A percentile compares a stretch with the other conserved stretches of the same genome.
Evolutionary conservation across 2,888 invertebrate species (phyloP).

Genomic region (Sinohyriopsis cumingii): DNA sequence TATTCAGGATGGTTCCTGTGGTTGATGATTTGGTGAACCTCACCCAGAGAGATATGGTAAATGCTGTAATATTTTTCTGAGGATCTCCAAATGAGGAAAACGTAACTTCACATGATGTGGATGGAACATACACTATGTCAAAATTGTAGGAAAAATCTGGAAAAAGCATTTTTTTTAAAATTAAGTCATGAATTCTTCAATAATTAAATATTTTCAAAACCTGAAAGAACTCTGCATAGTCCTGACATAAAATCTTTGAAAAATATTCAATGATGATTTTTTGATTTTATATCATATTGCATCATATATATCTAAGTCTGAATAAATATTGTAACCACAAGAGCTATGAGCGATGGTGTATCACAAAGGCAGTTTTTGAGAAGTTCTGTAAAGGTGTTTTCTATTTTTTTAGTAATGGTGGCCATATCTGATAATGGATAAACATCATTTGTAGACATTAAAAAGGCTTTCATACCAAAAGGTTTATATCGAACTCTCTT

Average conservation of each 20-base stretch:
- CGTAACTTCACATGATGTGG: background rate
- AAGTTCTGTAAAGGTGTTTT: no score
- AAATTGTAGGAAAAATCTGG: background rate
- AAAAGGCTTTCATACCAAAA: no score
- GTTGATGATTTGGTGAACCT: constrained; percentile 13
- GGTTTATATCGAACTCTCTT: no score
- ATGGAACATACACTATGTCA: background rate
- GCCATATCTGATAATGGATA: no score
- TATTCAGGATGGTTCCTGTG: constrained; percentile 10
- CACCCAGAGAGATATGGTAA: constrained; percentile 27
- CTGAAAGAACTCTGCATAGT: background rate
- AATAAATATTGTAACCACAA: no score
- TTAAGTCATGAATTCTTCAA: background rate
- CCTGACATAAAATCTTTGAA: background rate
- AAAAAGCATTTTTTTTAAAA: background rate
- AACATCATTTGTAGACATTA: no score
- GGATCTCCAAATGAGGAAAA: constrained; percentile 23
- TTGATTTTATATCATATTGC: no score
- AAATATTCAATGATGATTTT: background rate
- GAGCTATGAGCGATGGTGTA: no score
- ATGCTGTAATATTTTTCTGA: constrained; percentile 5
- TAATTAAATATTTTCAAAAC: background rate
- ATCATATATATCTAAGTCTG: no score
- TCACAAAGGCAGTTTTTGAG: no score
- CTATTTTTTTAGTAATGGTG: no score